Conservation (phyloP, 1,140 invertebrate genomes). For the Diachasmimorpha longicaudata region DNA sequence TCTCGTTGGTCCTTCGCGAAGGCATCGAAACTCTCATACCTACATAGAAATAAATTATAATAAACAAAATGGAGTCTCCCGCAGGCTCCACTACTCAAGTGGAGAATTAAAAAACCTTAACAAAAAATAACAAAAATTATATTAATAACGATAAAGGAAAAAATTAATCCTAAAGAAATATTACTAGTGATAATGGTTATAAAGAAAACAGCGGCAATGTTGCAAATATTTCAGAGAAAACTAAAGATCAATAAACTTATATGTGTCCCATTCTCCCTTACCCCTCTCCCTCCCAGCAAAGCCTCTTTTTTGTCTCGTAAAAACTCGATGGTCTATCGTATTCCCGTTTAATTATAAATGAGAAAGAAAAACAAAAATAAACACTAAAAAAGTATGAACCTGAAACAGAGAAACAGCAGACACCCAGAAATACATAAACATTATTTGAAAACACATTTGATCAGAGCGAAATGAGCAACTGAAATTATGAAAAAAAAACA, state of each 20-base stretch:
- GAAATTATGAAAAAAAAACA: too few relatives aligned
- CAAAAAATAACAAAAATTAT: neutral
- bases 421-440: neutral
- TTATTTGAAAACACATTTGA: neutral
- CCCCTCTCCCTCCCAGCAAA: too few relatives aligned
- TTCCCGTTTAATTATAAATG: neutral
- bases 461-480: too few relatives aligned
- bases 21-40: slow-evolving; percentile 18
- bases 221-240: neutral
- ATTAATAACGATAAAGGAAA: neutral
- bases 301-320: neutral
- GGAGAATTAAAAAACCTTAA: slow-evolving; percentile 3
- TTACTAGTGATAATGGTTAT: slow-evolving; percentile 1
- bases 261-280: neutral
- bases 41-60: neutral
- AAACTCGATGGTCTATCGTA: neutral
- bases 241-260: neutral
- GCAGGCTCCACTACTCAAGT: neutral
- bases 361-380: neutral
- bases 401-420: neutral
- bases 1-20: slow-evolving; percentile 15
- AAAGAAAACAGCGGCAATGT: neutral
- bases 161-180: neutral
- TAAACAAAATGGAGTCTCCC: neutral
- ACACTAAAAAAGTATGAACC: neutral